Conservation (phyloP, 2,113 vertebrate genomes). For the Mugil cephalus region DNA sequence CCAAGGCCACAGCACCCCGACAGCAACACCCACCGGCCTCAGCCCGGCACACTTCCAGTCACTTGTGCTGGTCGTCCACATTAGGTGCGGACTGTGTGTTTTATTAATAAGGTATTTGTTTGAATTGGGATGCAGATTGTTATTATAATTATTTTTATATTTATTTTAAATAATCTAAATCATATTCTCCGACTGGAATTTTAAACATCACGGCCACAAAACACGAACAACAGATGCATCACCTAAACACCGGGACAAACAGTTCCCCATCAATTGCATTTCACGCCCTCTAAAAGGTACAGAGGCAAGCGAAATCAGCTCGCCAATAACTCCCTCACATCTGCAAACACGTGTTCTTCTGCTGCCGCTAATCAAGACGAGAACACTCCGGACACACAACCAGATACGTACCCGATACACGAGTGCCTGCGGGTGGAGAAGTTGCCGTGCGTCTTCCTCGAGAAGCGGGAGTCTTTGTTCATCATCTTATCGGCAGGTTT, state of each 20-base stretch:
- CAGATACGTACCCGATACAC: conserved; percentile 84
- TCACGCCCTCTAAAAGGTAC: background rate
- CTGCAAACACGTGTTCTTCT: background rate
- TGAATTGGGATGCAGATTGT: background rate
- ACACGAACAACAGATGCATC: background rate
- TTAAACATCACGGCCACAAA: background rate
- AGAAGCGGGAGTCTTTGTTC: conserved; percentile 84
- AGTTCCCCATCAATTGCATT: background rate
- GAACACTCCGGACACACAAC: background rate
- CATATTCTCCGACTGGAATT: background rate
- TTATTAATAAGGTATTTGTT: background rate
- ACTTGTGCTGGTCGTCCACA: background rate
- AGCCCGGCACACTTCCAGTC: background rate
- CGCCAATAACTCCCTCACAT: background rate
- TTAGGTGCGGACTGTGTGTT: background rate
- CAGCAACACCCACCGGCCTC: conserved; percentile 17
- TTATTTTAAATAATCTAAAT: background rate
- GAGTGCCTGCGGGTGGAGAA: conserved; percentile 86
- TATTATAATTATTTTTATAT: background rate
- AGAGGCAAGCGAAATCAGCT: conserved; percentile 16
- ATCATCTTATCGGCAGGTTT: conserved; percentile 62
- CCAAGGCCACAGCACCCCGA: conserved; percentile 43
- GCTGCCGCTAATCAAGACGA: background rate
- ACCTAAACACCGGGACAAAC: background rate
- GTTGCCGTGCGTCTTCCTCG: conserved; percentile 79